Base-by-base conservation (phyloP, 2,888 invertebrate genomes). In the Stenurella melanura region DNA sequence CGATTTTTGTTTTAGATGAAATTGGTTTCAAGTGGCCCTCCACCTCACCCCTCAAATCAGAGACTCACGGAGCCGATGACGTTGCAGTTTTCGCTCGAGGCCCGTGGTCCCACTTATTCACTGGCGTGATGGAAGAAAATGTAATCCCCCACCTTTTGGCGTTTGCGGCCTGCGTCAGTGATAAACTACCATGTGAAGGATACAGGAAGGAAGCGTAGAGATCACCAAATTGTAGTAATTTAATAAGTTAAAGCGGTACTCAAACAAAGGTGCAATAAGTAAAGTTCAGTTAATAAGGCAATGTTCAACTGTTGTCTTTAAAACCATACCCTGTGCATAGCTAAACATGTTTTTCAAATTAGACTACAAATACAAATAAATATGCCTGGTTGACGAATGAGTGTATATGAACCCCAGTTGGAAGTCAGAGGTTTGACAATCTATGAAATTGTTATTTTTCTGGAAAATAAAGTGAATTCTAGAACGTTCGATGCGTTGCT, bases 61-160 rank as follows among this genome's bases (percentile, higher is more conserved):
- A 95, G 85, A 94, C 95, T 0, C 95, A 95, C 83, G 95, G 94
- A 0, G 95, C 95, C 0, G 96, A 96, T 79, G 96, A 96, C 87
- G 96, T 96, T 0, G 93, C 93, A 0, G 93, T 96, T 0, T 96
- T 93, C 88, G 96, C 96, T 0, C 90, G 89, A 12, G 96, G 94
- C 21, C 96, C 96, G 0, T 94, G 95, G 94, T 90, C 96, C 0
- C 96, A 96, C 86, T 90, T 97, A 0, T 95, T 97, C 86, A 93
- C 93, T 0, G 96, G 96, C 0, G 93, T 93, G 73, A 93, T 94
- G 83, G 96, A 97, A 84, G 95, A 97, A 88, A 94, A 93, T 87
- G 93, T 92, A 84, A 93, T 97, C 61, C 95, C 96, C 0, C 95
- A 96, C 85, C 92, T 95, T 11, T 92, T 95, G 86, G 93, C 92